A percentile compares a stretch with the other conserved stretches of the same genome.
Evolutionary conservation across 2,113 vertebrate genomes (phyloP).

Genomic region (Recurvirostra avosetta): DNA sequence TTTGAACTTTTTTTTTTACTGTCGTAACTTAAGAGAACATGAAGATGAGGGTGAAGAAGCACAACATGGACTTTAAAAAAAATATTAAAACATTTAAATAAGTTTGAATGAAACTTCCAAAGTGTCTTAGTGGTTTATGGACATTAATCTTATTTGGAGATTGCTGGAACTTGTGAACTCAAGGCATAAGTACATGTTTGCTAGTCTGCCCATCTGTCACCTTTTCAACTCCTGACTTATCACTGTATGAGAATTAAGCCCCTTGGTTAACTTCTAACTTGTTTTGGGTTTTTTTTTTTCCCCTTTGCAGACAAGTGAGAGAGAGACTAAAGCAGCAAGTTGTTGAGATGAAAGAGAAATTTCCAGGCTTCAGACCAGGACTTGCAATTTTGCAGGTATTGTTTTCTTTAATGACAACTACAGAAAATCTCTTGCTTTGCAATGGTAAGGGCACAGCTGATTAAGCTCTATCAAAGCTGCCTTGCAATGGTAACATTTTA

Average conservation of each 20-base stretch:
- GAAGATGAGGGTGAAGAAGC: background rate
- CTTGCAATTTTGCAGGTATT: conserved; percentile 93
- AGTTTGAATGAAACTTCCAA: background rate
- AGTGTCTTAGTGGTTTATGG: background rate
- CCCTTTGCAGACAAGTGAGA: conserved; percentile 83
- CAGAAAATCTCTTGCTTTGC: background rate
- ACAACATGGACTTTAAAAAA: background rate
- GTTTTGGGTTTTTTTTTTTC: background rate
- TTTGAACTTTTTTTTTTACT: background rate
- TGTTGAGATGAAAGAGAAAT: conserved; percentile 79
- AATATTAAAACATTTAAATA: background rate
- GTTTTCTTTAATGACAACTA: background rate
- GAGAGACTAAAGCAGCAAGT: conserved; percentile 87
- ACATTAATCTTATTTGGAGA: background rate
- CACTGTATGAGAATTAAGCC: background rate
- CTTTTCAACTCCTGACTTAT: background rate
- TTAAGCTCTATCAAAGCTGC: background rate
- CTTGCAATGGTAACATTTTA: background rate
- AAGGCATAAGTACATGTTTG: background rate
- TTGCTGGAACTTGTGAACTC: background rate
- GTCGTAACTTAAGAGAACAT: rapidly evolving
- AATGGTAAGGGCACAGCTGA: background rate
- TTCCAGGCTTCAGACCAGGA: conserved; percentile 87
- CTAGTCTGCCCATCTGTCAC: background rate
- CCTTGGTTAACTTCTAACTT: background rate